Evolutionary conservation across 2,113 vertebrate genomes (phyloP).

Genomic region (Eptatretus burgeri): DNA sequence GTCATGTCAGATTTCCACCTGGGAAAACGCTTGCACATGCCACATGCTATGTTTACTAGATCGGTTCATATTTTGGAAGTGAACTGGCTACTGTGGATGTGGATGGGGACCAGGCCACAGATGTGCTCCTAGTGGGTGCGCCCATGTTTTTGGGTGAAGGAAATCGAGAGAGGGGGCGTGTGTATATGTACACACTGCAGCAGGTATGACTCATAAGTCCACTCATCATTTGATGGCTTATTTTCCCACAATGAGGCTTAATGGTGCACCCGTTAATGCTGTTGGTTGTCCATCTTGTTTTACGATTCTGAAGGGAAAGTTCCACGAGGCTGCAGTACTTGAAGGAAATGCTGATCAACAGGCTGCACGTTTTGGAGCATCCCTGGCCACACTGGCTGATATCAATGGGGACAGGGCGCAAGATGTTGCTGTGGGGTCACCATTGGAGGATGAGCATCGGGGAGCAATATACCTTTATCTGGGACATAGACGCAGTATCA

Average conservation of each 20-base stretch:
- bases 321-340: constrained; percentile 31
- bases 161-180: constrained; percentile 44
- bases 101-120: constrained; percentile 38
- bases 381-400: constrained; percentile 33
- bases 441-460: constrained; percentile 50
- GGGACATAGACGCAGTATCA: constrained; percentile 21
- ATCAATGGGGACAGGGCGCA: constrained; percentile 47
- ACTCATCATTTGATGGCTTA: too few species aligned
- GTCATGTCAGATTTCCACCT: too few species aligned
- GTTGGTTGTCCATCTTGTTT: too few species aligned
- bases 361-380: constrained; percentile 54
- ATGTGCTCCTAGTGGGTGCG: constrained; percentile 55
- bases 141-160: constrained; percentile 62
- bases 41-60: constrained; percentile 18
- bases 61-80: constrained; percentile 75
- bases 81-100: constrained; percentile 50
- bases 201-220: constrained; percentile 22
- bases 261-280: too few species aligned
- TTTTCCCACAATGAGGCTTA: too few species aligned
- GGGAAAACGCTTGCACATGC: too few species aligned
- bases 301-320: constrained; percentile 8
- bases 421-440: constrained; percentile 48
- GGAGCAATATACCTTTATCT: constrained; percentile 68
- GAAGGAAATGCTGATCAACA: constrained; percentile 25
- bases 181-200: constrained; percentile 47